A percentile compares a stretch with the other conserved stretches of the same genome.
These are phyloP conservation scores for Nycticebus coucang DNA, from an alignment of 2,113 vertebrate genomes.

Conservation along the genomic window DNA sequence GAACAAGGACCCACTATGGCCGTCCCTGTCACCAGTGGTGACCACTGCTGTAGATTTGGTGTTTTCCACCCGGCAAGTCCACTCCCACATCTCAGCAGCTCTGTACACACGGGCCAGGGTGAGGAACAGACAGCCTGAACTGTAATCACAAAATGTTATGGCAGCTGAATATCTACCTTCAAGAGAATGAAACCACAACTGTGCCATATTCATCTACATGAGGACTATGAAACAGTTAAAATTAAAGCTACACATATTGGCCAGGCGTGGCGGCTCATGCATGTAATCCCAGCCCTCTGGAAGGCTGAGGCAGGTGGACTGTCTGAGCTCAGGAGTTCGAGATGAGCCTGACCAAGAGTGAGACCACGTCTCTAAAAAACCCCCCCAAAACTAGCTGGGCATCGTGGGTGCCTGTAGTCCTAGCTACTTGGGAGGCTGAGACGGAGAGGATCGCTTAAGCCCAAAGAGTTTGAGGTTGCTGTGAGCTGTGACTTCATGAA, in stretches of 20 bases:
- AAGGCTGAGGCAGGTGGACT: too few relatives aligned
- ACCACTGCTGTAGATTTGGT: background rate
- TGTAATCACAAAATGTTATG: background rate
- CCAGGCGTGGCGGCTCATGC: too few relatives aligned
- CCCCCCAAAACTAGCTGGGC: too few relatives aligned
- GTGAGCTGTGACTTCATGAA: too few relatives aligned
- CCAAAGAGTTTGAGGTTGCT: too few relatives aligned
- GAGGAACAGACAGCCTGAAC: background rate
- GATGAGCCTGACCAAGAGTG: too few relatives aligned
- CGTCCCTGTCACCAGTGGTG: background rate
- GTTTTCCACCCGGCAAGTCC: background rate
- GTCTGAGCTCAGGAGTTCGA: too few relatives aligned
- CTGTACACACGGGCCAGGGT: fast-evolving
- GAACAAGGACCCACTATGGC: background rate
- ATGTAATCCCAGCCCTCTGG: too few relatives aligned
- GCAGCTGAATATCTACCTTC: background rate
- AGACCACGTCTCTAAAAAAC: too few relatives aligned
- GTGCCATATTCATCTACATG: background rate
- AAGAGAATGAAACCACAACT: background rate
- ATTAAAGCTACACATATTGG: background rate
- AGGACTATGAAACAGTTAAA: background rate
- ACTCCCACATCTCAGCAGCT: background rate
- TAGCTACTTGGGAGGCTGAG: too few relatives aligned
- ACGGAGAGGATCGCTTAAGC: too few relatives aligned
- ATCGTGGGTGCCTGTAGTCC: too few relatives aligned